Conservation (phyloP, 1,140 invertebrate species). For the Reticulitermes speratus region DNA sequence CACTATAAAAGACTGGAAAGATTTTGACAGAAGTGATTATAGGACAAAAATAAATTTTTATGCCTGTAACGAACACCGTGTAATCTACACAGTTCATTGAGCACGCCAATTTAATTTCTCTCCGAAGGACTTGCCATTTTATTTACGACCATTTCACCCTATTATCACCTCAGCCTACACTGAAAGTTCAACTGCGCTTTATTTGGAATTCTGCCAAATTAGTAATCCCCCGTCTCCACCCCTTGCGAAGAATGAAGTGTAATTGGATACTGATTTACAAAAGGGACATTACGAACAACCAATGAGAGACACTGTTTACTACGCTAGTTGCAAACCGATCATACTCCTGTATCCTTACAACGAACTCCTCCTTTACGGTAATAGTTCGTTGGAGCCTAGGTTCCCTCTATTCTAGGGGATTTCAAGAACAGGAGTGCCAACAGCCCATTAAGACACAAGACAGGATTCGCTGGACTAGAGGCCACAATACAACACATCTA, state of each 20-base stretch:
- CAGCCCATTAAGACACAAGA: no score
- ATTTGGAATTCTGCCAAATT: not conserved
- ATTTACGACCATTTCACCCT: conserved; percentile 2
- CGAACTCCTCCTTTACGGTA: no score
- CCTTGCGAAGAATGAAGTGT: not conserved
- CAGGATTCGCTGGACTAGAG: no score
- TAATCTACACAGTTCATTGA: not conserved
- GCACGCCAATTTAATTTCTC: conserved; percentile 10
- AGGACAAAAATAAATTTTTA: not conserved
- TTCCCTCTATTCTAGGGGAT: no score
- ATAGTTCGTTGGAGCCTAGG: no score
- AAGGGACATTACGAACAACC: not conserved
- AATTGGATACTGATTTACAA: not conserved
- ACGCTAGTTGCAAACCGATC: not conserved
- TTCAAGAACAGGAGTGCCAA: no score
- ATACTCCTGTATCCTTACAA: not conserved
- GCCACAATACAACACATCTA: no score
- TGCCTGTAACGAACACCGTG: not conserved
- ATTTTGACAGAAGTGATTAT: no score
- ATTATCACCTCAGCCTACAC: conserved; percentile 4
- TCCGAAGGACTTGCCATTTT: not conserved
- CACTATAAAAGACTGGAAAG: no score
- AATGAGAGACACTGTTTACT: not conserved
- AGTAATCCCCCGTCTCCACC: not conserved
- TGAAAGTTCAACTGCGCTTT: not conserved